Base-by-base conservation (phyloP, 2,888 invertebrate genomes). In the Athalia rosae region DNA sequence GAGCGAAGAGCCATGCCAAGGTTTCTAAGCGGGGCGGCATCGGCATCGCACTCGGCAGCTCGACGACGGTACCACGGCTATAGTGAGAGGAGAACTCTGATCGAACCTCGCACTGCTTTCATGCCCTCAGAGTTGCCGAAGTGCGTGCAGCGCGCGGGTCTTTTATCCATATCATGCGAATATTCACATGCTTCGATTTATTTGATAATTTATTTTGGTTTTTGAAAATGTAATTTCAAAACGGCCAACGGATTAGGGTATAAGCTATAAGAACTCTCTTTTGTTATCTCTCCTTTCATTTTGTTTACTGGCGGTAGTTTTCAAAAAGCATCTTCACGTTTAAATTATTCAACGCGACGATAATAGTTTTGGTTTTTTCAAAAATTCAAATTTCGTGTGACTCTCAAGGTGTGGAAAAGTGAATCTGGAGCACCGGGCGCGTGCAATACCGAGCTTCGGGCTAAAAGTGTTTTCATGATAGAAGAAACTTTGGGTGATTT, bases 101-200 rank as follows among this genome's bases (percentile, higher is more conserved):
- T 28, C 28, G 28, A 28, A 28, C 28, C 28, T 28, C 28, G n/a
- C 58, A 58, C 71, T 71, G 71, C 50, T 71, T 71, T 45, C 58
- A 56, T 71, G 71, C 69, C 69, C 56, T 45, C 56, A 58, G 69
- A 71, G 69, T 71, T 71, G 69, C 58, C 56, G 58, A 71, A 58
- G 71, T 71, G 71, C 58, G 56, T 71, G 58, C 41, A 58, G 58
- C 58, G 58, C 71, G 45, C 71, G 45, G 8, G 61, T 61, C 8
- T 28, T 56, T 71, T 58, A 71, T 56, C 41, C 58, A 15, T 71
- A 71, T 58, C 56, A 13, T 41, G 43, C 58, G 43, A 13, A n/a
- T n/a, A 28, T 28, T 28, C 28, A 28, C 28, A 28, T 28, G 28
- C 41, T 41, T 13, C 41, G 41, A 4, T 69, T 53, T n/a, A n/a